Conservation (phyloP, 2,797 vertebrate genomes). For the Sebastolobus alascanus region DNA sequence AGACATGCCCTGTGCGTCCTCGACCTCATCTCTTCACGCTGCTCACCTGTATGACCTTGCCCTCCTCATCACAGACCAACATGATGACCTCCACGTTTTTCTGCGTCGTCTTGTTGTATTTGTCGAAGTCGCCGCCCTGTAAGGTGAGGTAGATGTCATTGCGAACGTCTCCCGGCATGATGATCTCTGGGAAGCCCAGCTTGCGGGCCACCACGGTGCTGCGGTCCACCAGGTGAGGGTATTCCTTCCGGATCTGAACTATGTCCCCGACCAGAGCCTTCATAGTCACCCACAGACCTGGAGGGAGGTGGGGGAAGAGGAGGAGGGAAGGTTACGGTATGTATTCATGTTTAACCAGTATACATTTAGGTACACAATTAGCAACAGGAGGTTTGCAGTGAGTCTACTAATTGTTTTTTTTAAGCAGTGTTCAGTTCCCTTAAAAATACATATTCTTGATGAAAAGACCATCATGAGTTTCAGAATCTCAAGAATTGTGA, state of each 20-base stretch:
- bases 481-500: neutral
- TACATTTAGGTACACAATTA: neutral
- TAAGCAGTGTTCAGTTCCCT: neutral
- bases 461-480: neutral
- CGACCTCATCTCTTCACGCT: neutral
- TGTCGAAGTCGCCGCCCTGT: constrained; percentile 94
- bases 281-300: constrained; percentile 98
- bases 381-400: neutral
- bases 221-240: constrained; percentile 97
- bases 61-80: constrained; percentile 96
- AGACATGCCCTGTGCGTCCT: neutral
- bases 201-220: constrained; percentile 96
- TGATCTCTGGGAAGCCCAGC: constrained; percentile 98
- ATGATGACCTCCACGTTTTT: constrained; percentile 98
- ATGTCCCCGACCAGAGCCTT: constrained; percentile 96
- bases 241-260: constrained; percentile 94
- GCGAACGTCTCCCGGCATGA: constrained; percentile 98
- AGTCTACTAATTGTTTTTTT: neutral
- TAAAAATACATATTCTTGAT: neutral
- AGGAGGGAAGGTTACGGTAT: neutral
- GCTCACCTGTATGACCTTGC: constrained; percentile 92
- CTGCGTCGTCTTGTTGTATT: constrained; percentile 97
- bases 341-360: neutral
- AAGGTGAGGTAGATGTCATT: constrained; percentile 99
- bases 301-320: neutral